Conservation (phyloP, 2,888 invertebrate genomes). For the Papilio demoleus region DNA sequence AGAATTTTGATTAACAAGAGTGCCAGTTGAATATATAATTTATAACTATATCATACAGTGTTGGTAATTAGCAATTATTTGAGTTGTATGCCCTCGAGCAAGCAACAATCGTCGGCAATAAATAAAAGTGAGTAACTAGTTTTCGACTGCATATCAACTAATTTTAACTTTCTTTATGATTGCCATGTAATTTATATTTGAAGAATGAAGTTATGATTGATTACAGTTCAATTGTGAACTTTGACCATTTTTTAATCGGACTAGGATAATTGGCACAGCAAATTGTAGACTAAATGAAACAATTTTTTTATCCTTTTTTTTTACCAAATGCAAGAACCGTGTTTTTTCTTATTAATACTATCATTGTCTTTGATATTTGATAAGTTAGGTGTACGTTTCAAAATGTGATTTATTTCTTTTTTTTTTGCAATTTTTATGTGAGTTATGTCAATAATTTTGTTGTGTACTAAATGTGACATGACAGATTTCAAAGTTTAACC, state of each 20-base stretch:
- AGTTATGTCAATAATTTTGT: background rate
- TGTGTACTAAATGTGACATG: background rate
- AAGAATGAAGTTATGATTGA: background rate
- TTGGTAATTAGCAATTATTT: background rate
- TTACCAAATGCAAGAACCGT: no score
- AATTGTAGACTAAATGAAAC: no score
- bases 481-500: background rate
- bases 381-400: no score
- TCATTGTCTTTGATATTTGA: no score
- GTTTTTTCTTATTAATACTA: no score
- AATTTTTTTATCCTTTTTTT: no score
- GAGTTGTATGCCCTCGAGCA: background rate
- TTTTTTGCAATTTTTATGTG: no score
- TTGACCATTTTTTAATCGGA: no score
- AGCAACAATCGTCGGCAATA: background rate
- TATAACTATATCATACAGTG: background rate
- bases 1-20: background rate
- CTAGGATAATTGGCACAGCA: no score
- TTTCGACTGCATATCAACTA: background rate
- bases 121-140: background rate
- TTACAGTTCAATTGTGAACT: background rate
- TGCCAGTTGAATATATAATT: background rate
- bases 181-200: background rate
- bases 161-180: conserved; percentile 6
- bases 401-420: no score